Evolutionary conservation across 1,140 invertebrate genomes (phyloP).

Genomic region (Diorhabda carinulata): DNA sequence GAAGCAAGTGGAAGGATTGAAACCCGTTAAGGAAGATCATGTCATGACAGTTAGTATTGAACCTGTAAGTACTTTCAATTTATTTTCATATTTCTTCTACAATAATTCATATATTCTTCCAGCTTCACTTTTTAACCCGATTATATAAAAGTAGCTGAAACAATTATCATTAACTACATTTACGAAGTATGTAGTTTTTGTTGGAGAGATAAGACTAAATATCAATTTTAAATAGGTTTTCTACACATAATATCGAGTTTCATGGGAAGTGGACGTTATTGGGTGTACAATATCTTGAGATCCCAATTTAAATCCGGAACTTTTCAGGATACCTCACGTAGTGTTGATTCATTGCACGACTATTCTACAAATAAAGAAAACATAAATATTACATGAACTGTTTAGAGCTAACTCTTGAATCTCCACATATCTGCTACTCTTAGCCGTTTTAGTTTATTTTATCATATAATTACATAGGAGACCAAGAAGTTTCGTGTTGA

Average conservation of each 20-base stretch:
- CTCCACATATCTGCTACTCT: no score
- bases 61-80: conserved; percentile 53
- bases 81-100: not conserved
- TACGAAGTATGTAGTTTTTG: not conserved
- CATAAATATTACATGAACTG: no score
- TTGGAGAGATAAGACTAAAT: not conserved
- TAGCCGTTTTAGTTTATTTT: no score
- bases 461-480: no score
- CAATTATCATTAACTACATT: no score
- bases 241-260: not conserved
- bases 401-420: no score
- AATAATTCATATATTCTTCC: not conserved
- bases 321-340: not conserved
- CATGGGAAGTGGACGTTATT: not conserved
- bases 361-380: no score
- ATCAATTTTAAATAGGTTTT: conserved; percentile 8
- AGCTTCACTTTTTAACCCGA: not conserved
- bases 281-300: not conserved
- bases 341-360: no score
- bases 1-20: conserved; percentile 63
- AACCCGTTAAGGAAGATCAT: conserved; percentile 66
- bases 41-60: conserved; percentile 71
- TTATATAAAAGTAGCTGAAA: not conserved
- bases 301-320: not conserved
- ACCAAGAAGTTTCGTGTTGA: no score